Evolutionary conservation across 2,888 invertebrate species (phyloP).

Genomic region (Drosophila pseudotakahashii): DNA sequence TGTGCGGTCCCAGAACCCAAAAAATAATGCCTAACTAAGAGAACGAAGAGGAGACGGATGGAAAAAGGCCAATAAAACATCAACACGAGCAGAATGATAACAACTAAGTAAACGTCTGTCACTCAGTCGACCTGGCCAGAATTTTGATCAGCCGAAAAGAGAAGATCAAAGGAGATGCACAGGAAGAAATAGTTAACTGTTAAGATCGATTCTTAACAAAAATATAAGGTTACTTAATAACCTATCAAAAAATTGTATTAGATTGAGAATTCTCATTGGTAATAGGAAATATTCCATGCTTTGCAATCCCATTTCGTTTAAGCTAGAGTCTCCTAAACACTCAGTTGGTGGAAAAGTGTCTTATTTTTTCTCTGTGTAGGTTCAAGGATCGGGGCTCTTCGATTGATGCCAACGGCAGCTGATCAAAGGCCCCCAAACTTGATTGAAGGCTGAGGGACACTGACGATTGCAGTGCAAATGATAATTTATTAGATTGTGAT

Average conservation of each 20-base stretch:
- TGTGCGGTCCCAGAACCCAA: constrained; percentile 39
- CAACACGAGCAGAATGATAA: constrained; percentile 79
- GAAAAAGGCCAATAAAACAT: constrained; percentile 74
- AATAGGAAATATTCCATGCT: too few species aligned
- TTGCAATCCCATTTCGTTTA: too few species aligned
- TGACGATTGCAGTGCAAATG: constrained; percentile 80
- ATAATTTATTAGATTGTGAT: constrained; percentile 79
- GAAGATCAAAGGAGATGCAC: constrained; percentile 14
- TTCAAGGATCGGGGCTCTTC: constrained; percentile 8
- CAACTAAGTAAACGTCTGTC: constrained; percentile 79
- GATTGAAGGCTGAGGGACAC: constrained; percentile 69
- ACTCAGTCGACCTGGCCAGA: constrained; percentile 69
- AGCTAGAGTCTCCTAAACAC: too few species aligned
- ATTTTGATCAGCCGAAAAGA: constrained; percentile 73
- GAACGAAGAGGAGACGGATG: constrained; percentile 2
- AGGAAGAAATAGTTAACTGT: background rate
- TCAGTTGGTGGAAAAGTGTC: too few species aligned
- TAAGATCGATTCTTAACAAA: too few species aligned
- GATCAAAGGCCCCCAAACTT: constrained; percentile 72
- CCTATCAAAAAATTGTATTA: too few species aligned
- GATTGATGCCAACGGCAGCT: constrained; percentile 61
- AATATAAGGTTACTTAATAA: too few species aligned
- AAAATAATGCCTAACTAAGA: constrained; percentile 40
- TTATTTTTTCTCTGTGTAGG: background rate
- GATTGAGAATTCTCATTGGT: too few species aligned